Evolutionary conservation across 1,140 invertebrate species (phyloP), one percentile per base, ranked within the genome.

Genomic region (Zelostemma sp.): DNA sequence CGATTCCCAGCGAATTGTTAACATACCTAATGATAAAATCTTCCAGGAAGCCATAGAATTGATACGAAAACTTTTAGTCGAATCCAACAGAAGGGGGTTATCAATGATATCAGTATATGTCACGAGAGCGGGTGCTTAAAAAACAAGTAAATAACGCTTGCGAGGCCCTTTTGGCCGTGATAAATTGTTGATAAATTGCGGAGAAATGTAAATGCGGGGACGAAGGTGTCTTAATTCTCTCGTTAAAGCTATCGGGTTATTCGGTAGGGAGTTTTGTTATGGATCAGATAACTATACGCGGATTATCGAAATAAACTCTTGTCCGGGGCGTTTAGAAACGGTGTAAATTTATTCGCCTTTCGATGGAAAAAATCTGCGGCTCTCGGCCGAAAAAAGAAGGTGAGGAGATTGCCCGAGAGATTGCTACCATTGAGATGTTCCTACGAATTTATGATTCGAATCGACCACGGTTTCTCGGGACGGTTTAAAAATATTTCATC

Each of bases 251-350:
- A 28, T 28, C 8, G 25, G 25, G 25, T 28, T 28, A 4, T 4
- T 28, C 3, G 8, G 25, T 3, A 3, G 25, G 33, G 33, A 35
- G 33, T n/a, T n/a, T 35, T 35, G 33, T 35, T 35, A 35, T 35
- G 33, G 33, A 35, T 35, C 33, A 35, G 33, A 35, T 35, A 35
- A 9, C 6, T 35, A n/a, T 35, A 35, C 33, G 33, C 33, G 33
- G 33, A 35, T 35, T 35, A 35, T 35, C 33, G 33, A n/a, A 35
- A 35, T 35, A 35, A 35, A 35, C 33, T 35, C 54, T 28, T 25
- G 43, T 1, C 43, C n/a, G 0, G 54, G 9, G 14, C 16, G 5
- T 6, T 12, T 1, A 4, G 19, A 11, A 19, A 11, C 15, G 33
- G 33, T 35, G 33, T 35, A 35, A 35, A 35, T 35, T 35, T 35